Percentiles rank a stretch among this genome's conserved stretches.
Evolutionary conservation across 2,888 invertebrate species (phyloP).

Genomic region (Uropetala carovei): DNA sequence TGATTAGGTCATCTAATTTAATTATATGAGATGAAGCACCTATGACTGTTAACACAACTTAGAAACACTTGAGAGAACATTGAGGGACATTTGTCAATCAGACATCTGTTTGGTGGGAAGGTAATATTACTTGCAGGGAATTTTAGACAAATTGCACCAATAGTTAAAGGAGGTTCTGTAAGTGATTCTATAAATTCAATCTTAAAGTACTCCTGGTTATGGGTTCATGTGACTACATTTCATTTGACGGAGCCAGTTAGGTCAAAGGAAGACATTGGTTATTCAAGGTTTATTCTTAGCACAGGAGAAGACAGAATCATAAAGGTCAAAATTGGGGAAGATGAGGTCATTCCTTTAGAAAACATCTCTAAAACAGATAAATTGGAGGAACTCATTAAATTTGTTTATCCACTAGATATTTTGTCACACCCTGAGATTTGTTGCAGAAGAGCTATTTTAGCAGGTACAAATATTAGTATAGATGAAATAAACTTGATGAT

Average conservation of each 20-base stretch:
- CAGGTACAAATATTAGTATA: too few species aligned
- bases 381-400: not conserved
- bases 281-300: not conserved
- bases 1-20: not conserved
- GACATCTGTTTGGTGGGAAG: not conserved
- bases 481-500: too few species aligned
- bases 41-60: not conserved
- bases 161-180: not conserved
- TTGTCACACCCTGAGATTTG: not conserved
- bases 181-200: not conserved
- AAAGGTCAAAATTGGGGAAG: not conserved
- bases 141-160: slow-evolving; percentile 6
- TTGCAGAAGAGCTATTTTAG: too few species aligned
- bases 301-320: not conserved
- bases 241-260: not conserved
- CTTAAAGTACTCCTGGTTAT: not conserved
- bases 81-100: not conserved
- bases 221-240: not conserved
- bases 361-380: not conserved
- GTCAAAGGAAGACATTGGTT: not conserved
- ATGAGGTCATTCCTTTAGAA: not conserved
- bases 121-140: not conserved
- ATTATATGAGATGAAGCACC: slow-evolving; percentile 11
- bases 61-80: not conserved
- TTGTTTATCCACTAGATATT: not conserved